phyloP scores from a whole-genome alignment of 2,113 vertebrate genomes.

The Ptilonorhynchus violaceus region DNA sequence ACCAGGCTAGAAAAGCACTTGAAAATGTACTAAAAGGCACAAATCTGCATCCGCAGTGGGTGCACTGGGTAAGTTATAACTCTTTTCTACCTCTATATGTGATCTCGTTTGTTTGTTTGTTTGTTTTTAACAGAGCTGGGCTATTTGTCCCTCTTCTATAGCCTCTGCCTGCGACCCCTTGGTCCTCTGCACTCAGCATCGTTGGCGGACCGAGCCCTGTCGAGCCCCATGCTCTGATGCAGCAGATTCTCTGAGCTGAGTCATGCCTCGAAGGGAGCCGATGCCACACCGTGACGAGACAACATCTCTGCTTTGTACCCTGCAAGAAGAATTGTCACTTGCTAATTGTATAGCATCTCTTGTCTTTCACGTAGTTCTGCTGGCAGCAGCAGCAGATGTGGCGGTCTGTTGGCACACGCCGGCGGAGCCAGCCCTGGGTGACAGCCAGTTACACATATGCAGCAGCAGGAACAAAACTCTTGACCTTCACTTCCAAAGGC shows the following conservation, averaged over 20 bases:
- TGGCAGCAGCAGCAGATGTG: neutral
- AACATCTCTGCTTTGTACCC: neutral
- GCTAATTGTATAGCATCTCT: neutral
- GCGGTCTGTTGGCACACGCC: neutral
- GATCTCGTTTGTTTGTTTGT: neutral
- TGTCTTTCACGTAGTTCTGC: neutral
- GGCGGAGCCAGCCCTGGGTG: neutral
- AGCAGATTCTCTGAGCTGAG: conserved; percentile 38
- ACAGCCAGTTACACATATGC: neutral
- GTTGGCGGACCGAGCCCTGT: neutral
- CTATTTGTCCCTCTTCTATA: neutral
- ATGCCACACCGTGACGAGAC: neutral
- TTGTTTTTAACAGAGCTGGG: neutral
- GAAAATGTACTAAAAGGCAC: neutral
- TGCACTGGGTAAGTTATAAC: neutral
- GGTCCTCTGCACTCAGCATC: neutral
- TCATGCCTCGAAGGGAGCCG: neutral
- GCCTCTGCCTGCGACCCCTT: neutral
- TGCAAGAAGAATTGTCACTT: neutral
- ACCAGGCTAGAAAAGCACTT: neutral
- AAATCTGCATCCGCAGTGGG: neutral
- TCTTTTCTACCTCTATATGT: neutral
- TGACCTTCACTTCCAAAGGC: neutral
- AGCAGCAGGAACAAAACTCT: neutral
- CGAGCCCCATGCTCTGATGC: neutral